Evolutionary conservation across 2,888 invertebrate species (phyloP).

Genomic region (Noctuana brunneofusca): DNA sequence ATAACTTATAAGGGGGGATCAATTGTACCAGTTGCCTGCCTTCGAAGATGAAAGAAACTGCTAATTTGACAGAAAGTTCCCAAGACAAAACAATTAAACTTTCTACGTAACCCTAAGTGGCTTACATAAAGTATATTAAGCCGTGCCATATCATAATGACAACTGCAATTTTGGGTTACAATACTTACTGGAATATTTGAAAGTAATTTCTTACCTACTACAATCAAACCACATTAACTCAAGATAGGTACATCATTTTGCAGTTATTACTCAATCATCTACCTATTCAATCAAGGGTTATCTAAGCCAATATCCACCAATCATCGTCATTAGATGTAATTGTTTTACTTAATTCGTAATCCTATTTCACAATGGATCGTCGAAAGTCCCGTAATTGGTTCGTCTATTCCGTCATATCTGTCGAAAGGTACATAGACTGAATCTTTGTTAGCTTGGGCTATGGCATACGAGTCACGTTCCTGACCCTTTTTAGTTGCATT

Average conservation of each 20-base stretch:
- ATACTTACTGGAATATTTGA: background rate
- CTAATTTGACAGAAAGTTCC: background rate
- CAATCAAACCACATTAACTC: background rate
- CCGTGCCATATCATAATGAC: background rate
- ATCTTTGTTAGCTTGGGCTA: slow-evolving; percentile 30
- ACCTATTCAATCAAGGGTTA: slow-evolving; percentile 17
- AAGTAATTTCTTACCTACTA: background rate
- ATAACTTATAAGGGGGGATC: too few species aligned
- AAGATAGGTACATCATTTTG: slow-evolving; percentile 2
- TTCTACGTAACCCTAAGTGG: background rate
- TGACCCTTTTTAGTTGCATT: slow-evolving; percentile 22
- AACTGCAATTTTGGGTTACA: background rate
- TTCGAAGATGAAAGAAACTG: too few species aligned
- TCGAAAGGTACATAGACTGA: slow-evolving; percentile 11
- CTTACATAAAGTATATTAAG: background rate
- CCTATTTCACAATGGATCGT: slow-evolving; percentile 10
- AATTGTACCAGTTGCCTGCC: too few species aligned
- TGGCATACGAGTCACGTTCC: slow-evolving; percentile 28
- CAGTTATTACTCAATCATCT: slow-evolving; percentile 4
- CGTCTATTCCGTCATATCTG: slow-evolving; percentile 19
- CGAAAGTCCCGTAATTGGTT: slow-evolving; percentile 26
- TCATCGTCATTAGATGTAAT: slow-evolving; percentile 28
- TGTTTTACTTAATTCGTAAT: slow-evolving; percentile 31
- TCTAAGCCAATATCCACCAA: slow-evolving; percentile 13
- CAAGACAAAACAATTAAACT: background rate